Percentiles rank a stretch among this genome's conserved stretches.
These are phyloP conservation scores for Falco punctatus DNA, from an alignment of 2,113 vertebrate species.

Conservation along the genomic window DNA sequence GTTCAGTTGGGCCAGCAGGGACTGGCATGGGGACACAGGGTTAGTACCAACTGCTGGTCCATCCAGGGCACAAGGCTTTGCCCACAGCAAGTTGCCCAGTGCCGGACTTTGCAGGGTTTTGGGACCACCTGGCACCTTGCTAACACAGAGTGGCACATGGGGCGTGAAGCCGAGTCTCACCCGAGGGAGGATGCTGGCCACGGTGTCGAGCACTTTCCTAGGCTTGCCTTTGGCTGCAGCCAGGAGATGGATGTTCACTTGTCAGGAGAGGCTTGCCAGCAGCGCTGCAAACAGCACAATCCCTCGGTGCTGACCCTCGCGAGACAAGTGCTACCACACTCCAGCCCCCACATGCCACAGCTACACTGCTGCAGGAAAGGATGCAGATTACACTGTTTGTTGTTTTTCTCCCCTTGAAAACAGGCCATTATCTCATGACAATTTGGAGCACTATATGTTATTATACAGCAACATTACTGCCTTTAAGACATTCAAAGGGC, in stretches of 20 bases:
- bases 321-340: not conserved
- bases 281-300: not conserved
- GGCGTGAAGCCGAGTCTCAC: fast-evolving
- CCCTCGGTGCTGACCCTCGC: not conserved
- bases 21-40: not conserved
- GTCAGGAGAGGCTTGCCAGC: not conserved
- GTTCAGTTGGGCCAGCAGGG: not conserved
- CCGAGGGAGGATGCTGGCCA: fast-evolving
- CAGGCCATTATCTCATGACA: not conserved
- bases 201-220: not conserved
- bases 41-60: fast-evolving
- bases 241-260: not conserved
- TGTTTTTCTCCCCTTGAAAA: not conserved
- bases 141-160: fast-evolving
- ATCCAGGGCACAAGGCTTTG: not conserved
- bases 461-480: not conserved
- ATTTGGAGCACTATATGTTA: not conserved
- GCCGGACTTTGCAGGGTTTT: fast-evolving
- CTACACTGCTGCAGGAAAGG: not conserved
- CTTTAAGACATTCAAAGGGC: conserved; percentile 1
- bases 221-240: not conserved
- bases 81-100: fast-evolving
- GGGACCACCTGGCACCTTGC: not conserved
- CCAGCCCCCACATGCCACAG: not conserved
- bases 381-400: not conserved